Evolutionary conservation across 2,797 vertebrate species (phyloP).

Genomic region (Phrynocephalus vlangalii): DNA sequence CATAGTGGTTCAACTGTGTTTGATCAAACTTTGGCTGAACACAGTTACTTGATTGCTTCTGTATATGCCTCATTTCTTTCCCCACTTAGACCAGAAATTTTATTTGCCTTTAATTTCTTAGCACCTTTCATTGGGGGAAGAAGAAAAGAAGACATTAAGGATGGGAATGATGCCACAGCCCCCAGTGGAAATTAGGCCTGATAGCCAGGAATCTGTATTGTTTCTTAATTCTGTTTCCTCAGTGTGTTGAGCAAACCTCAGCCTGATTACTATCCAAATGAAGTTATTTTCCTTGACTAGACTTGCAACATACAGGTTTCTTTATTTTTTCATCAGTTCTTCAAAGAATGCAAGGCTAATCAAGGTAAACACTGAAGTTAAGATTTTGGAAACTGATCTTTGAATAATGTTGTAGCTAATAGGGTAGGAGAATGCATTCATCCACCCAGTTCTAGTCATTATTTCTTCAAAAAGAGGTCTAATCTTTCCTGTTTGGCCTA

Average conservation of each 20-base stretch:
- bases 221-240: conserved; percentile 11
- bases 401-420: too few species aligned
- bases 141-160: conserved; percentile 3
- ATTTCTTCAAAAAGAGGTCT: not conserved
- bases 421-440: too few species aligned
- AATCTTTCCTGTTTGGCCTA: conserved; percentile 41
- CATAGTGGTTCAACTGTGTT: conserved; percentile 45
- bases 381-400: not conserved
- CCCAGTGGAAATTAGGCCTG: conserved; percentile 3
- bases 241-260: conserved; percentile 5
- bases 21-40: conserved; percentile 65
- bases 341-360: not conserved
- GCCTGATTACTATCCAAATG: not conserved
- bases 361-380: not conserved
- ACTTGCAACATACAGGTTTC: not conserved
- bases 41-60: conserved; percentile 51
- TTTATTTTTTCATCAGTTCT: not conserved
- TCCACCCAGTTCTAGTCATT: too few species aligned
- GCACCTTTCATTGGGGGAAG: conserved; percentile 32
- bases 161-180: conserved; percentile 21
- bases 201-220: not conserved
- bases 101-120: conserved; percentile 45
- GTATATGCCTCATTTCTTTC: conserved; percentile 47
- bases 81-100: conserved; percentile 22
- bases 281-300: not conserved